Evolutionary conservation across 2,113 vertebrate species (phyloP).

Genomic region (Copsychus sechellarum): DNA sequence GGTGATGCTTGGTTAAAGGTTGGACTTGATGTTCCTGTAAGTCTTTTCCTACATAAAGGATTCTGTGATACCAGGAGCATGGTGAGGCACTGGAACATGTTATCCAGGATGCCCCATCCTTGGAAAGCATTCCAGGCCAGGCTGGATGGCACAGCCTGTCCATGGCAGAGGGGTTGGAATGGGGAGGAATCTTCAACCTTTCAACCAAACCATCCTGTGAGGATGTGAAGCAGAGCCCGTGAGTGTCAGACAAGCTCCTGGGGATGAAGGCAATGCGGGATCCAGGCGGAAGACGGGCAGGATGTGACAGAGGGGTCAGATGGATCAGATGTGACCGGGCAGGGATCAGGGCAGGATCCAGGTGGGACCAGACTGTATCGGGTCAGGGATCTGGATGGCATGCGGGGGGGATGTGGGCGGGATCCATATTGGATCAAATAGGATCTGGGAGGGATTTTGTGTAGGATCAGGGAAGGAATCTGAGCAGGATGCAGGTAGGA

Average conservation of each 20-base stretch:
- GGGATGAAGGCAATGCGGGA: fast-evolving
- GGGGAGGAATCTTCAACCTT: not conserved
- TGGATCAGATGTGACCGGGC: no score
- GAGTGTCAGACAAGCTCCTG: not conserved
- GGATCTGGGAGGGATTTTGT: no score
- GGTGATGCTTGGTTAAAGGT: not conserved
- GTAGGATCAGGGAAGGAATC: no score
- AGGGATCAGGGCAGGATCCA: not conserved
- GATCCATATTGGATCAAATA: no score
- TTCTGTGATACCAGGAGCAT: not conserved
- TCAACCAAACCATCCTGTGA: not conserved
- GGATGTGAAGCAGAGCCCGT: no score
- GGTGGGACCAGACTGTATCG: fast-evolving
- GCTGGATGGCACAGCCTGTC: fast-evolving
- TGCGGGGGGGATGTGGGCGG: no score
- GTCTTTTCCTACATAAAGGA: not conserved
- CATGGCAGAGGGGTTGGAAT: no score
- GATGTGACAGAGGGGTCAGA: fast-evolving
- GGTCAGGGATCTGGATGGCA: no score
- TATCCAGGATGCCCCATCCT: not conserved
- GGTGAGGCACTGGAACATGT: not conserved
- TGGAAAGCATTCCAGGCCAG: not conserved
- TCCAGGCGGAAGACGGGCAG: fast-evolving
- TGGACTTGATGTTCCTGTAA: not conserved
- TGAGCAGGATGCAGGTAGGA: not conserved